Conservation (phyloP, 1,140 invertebrate genomes). For the Ylistrum balloti region DNA sequence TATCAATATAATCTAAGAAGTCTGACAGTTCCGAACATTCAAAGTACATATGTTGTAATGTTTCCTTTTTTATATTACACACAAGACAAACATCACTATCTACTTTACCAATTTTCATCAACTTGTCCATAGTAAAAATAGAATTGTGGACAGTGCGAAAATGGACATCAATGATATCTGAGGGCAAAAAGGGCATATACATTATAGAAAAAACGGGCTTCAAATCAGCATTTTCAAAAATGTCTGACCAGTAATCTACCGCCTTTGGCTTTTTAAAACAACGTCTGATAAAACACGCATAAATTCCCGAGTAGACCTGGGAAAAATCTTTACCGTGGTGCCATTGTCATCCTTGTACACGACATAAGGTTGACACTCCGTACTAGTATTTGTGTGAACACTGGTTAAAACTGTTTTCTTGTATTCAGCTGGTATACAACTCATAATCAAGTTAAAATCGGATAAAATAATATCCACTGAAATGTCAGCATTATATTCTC, state of each 20-base stretch:
- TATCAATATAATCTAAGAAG: background rate
- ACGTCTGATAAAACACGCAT: background rate
- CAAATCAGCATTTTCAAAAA: background rate
- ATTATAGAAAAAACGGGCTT: background rate
- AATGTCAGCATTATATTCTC: too few relatives aligned
- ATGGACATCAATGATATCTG: background rate
- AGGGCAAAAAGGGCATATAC: background rate
- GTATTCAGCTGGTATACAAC: too few relatives aligned
- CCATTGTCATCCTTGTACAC: background rate
- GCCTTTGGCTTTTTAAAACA: background rate
- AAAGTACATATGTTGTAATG: background rate
- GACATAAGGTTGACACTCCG: background rate
- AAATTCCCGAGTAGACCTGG: background rate
- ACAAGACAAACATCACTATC: background rate
- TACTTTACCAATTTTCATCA: background rate
- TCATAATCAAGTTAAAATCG: too few relatives aligned
- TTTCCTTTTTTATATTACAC: background rate
- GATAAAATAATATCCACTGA: too few relatives aligned
- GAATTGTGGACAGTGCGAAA: background rate
- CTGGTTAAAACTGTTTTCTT: background rate
- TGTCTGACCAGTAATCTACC: background rate
- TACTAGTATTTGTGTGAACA: background rate
- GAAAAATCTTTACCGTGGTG: background rate
- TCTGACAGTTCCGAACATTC: background rate
- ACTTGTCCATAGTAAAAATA: background rate